Base-by-base conservation (phyloP, 2,113 vertebrate genomes). In the Furnarius figulus region DNA sequence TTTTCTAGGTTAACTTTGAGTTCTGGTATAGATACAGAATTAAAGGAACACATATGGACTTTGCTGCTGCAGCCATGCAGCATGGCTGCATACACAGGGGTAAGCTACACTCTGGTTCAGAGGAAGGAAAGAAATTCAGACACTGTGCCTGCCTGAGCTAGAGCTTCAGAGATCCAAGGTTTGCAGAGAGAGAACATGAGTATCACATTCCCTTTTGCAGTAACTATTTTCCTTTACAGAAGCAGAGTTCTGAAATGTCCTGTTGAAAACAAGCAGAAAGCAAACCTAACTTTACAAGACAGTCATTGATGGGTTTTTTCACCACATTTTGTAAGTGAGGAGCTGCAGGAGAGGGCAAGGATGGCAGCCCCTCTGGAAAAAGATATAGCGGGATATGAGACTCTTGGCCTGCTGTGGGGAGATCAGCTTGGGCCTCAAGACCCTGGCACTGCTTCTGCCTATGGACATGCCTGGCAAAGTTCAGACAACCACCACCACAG, bases 241-340 rank as follows among this genome's bases (percentile, higher is more conserved):
- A 5, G 6, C 19, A 31, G 46, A 74, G 19, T 31, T 77, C 49
- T 89, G 53, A 87, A 81, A 44, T 31, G 35, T 3, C 31, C 66
- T 58, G 19, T 39, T 84, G 28, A 71, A 91, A 91, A 74, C 31
- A 33, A 0, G 0, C 10, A 71, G 50, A 10, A 87, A 80, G 22
- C 16, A 75, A 62, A 37, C 19, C 7, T 53, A 14, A 9, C 37
- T 50, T 72, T 12, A 30, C 44, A 39, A 46, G 21, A 33, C 21
- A 61, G 24, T 12, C 0, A 0, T 8, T 14, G 33, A 17, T 42
- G 17, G 4, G 2, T 58, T 82, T 82, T 44, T 2, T 28, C 8
- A 47, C 13, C 14, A 10, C 4, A 9, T 56, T 71, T 70, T 68
- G 25, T 59, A 59, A 74, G n/a, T 5, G 10, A 13, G 12, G 24